Percentiles rank a stretch among this genome's conserved stretches.
Conservation (phyloP, 2,113 vertebrate genomes). For the Podarcis raffonei region DNA sequence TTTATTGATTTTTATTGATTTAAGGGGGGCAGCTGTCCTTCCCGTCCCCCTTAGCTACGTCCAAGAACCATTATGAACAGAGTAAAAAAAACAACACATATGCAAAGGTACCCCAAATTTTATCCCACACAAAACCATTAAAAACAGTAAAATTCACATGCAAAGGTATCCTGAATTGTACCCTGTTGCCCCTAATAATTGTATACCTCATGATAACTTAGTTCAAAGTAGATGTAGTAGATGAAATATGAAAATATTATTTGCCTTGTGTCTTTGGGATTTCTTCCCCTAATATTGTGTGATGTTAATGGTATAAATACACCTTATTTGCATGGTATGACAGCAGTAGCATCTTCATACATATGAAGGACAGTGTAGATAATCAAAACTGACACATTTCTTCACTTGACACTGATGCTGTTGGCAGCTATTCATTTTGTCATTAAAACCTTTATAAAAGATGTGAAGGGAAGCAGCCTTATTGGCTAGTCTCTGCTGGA, state of each 20-base stretch:
- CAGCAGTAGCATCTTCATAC: neutral
- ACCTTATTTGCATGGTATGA: neutral
- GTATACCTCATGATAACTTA: neutral
- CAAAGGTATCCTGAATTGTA: neutral
- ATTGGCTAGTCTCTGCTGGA: neutral
- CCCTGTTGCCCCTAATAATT: neutral
- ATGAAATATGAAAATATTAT: neutral
- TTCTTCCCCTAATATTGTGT: neutral
- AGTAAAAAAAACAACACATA: too few species aligned
- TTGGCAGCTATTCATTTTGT: conserved; percentile 2
- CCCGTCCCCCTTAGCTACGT: too few species aligned
- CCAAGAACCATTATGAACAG: too few species aligned
- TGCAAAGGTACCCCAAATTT: too few species aligned
- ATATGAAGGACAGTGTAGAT: neutral
- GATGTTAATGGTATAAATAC: neutral
- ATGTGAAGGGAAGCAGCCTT: neutral
- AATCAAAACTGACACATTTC: neutral
- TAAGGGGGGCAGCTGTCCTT: too few species aligned
- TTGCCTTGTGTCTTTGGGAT: neutral
- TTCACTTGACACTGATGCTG: neutral
- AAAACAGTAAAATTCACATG: neutral
- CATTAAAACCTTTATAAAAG: neutral
- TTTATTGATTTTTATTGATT: too few species aligned
- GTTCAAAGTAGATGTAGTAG: neutral
- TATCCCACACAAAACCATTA: too few species aligned